Base-by-base conservation (phyloP, 2,888 invertebrate genomes). In the Plutella xylostella region DNA sequence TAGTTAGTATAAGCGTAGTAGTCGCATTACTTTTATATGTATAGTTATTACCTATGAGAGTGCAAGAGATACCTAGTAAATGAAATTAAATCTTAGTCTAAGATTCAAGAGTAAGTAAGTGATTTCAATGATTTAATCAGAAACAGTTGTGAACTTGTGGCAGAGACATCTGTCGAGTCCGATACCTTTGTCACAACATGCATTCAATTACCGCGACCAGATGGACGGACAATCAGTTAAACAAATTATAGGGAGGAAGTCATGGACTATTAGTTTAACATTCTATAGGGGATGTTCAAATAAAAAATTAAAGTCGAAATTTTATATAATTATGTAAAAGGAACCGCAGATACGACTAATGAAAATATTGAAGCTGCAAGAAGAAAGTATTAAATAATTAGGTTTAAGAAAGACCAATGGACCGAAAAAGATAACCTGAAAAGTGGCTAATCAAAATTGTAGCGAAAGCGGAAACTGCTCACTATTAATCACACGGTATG, bases 401-500 rank as follows among this genome's bases (percentile, higher is more conserved):
- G n/a, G 11, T n/a, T 4, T 2, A n/a, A n/a, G n/a, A 28, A 28
- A 28, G n/a, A 12, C 28, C 21, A 15, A 25, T 38, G n/a, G 21
- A 38, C 1, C 21, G 14, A 38, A 28, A 28, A 28, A 28, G 28
- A 28, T 9, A 28, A 9, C 9, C 11, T 28, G 28, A n/a, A 28
- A 28, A 28, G 28, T 28, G 28, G n/a, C n/a, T n/a, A n/a, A n/a
- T 48, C 46, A 48, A 42, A 18, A 40, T 42, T 33, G 44, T 45
- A 49, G 53, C 40, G 49, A 54, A 51, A 52, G 51, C 48, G 45
- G 45, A 49, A 50, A 47, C 39, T 47, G 18, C 38, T 28, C 28
- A n/a, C n/a, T n/a, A n/a, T n/a, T n/a, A 28, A 50, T 50, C 46
- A 49, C 43, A 34, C 49, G 60, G 61, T 60, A 63, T 62, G 58